Percentiles rank a stretch among this genome's conserved stretches.
phyloP scores from a whole-genome alignment of 2,113 vertebrate genomes.

The Austrofundulus limnaeus region DNA sequence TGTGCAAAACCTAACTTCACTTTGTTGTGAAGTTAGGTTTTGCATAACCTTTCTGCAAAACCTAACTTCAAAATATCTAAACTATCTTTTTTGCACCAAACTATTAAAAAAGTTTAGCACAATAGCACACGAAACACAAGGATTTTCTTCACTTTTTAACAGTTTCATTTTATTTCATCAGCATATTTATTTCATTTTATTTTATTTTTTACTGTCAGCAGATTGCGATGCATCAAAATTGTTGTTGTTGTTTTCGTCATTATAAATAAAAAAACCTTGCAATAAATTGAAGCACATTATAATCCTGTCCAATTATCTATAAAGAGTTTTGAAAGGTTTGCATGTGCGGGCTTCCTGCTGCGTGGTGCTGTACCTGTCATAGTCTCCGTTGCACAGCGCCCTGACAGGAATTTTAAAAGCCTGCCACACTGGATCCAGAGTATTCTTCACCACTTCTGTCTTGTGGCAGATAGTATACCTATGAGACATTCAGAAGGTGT shows the following conservation, averaged over 20 bases:
- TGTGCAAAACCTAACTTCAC: too few species aligned
- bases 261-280: background rate
- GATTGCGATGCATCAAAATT: background rate
- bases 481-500: constrained; percentile 24
- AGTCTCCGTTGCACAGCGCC: constrained; percentile 91
- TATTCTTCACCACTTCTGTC: constrained; percentile 92
- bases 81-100: too few species aligned
- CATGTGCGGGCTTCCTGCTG: background rate
- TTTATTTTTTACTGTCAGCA: background rate
- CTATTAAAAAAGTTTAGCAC: too few species aligned
- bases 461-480: constrained; percentile 93
- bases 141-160: background rate
- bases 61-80: too few species aligned
- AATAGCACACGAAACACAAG: background rate
- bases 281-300: background rate
- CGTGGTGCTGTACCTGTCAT: constrained; percentile 82
- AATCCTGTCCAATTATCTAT: background rate
- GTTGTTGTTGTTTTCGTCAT: background rate
- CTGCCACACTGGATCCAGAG: constrained; percentile 91
- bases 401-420: constrained; percentile 91
- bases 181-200: background rate
- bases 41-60: too few species aligned
- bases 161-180: background rate
- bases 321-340: background rate
- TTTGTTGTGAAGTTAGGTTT: too few species aligned